phyloP scores from a whole-genome alignment of 2,113 vertebrate genomes.

The Dissostichus mawsoni region DNA sequence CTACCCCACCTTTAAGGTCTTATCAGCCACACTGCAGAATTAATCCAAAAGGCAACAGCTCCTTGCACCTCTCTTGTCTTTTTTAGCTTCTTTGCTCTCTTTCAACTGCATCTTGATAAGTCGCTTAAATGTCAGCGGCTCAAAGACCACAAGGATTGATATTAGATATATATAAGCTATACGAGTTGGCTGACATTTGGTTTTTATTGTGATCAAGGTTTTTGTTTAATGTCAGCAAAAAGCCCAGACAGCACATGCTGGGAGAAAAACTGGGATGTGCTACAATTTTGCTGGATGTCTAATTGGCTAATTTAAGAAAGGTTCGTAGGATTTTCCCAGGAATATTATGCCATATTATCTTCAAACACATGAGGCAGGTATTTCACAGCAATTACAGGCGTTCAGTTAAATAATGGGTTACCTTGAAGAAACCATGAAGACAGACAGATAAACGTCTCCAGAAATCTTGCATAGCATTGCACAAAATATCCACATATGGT shows the following conservation, averaged over 20 bases:
- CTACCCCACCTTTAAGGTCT: too few species aligned
- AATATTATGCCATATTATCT: conserved; percentile 39
- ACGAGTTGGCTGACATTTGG: conserved; percentile 52
- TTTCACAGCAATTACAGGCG: conserved; percentile 65
- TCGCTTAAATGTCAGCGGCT: conserved; percentile 28
- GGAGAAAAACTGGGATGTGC: conserved; percentile 35
- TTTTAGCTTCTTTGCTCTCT: conserved; percentile 16
- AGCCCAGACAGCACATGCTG: conserved; percentile 46
- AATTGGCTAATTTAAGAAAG: conserved; percentile 57
- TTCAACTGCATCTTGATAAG: conserved; percentile 13
- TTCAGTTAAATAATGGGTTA: conserved; percentile 54
- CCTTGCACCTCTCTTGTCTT: neutral
- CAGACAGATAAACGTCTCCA: conserved; percentile 42
- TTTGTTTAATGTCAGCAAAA: conserved; percentile 59
- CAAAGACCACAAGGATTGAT: conserved; percentile 20
- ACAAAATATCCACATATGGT: conserved; percentile 6
- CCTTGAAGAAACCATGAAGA: conserved; percentile 29
- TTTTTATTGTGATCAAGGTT: conserved; percentile 43
- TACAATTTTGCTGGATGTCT: conserved; percentile 44
- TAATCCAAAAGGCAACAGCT: neutral
- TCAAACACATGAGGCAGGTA: conserved; percentile 58
- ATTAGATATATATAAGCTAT: neutral
- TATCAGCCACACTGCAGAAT: neutral
- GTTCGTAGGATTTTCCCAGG: conserved; percentile 56
- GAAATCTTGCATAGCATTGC: conserved; percentile 12